These are phyloP conservation scores for Physocephala rufipes DNA, from an alignment of 2,888 invertebrate genomes.

Conservation along the genomic window DNA sequence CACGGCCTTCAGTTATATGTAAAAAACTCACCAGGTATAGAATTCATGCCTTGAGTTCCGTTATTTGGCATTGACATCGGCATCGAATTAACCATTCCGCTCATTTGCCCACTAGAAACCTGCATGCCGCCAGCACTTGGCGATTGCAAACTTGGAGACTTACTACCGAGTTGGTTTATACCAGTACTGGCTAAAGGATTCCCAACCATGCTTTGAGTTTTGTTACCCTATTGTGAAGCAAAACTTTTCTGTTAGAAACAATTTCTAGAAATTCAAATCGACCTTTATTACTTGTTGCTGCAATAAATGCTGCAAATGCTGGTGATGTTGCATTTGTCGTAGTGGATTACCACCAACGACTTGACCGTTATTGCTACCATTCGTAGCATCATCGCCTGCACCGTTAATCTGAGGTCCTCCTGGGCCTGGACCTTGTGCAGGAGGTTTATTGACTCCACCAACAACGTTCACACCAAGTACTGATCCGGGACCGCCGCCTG, in stretches of 20 bases:
- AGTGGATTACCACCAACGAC: slow-evolving; percentile 53
- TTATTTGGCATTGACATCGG: slow-evolving; percentile 81
- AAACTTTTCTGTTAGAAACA: neutral
- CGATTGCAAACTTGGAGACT: slow-evolving; percentile 85
- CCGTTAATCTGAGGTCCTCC: slow-evolving; percentile 74
- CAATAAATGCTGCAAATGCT: slow-evolving; percentile 73
- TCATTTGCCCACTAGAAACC: slow-evolving; percentile 72
- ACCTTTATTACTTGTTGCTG: slow-evolving; percentile 67
- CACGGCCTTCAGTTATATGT: too few species aligned
- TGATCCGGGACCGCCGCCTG: slow-evolving; percentile 68
- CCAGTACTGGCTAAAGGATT: slow-evolving; percentile 71
- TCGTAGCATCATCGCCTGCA: slow-evolving; percentile 70
- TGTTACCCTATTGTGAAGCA: slow-evolving; percentile 54
- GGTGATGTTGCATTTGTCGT: slow-evolving; percentile 69
- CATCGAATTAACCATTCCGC: slow-evolving; percentile 72
- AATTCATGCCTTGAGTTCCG: slow-evolving; percentile 76
- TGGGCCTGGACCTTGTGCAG: slow-evolving; percentile 85
- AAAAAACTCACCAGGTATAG: slow-evolving; percentile 72
- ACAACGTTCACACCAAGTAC: slow-evolving; percentile 80
- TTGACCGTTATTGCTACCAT: slow-evolving; percentile 67
- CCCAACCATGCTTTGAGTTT: slow-evolving; percentile 61
- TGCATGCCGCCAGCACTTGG: slow-evolving; percentile 84
- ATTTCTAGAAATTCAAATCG: neutral
- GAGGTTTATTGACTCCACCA: slow-evolving; percentile 72
- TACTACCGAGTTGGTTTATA: slow-evolving; percentile 80